Evolutionary conservation across 2,888 invertebrate species (phyloP), one percentile per base, ranked within the genome.

Genomic region (Trachelus iudaicus): DNA sequence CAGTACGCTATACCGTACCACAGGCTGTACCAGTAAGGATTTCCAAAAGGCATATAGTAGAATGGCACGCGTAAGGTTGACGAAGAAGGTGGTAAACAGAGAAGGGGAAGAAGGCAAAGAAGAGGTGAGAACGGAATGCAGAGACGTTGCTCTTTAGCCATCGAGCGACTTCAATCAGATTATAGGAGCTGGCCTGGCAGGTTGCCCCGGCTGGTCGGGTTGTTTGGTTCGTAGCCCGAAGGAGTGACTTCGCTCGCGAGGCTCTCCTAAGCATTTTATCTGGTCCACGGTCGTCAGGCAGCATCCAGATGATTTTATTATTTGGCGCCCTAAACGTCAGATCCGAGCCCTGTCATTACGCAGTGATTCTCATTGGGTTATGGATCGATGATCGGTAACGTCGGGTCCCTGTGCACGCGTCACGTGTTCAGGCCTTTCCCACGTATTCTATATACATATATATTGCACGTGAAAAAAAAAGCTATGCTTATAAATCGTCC

Each of bases 151-250:
- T 89, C 87, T 88, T 89, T 89, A 89, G 85, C 84, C 83, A 84
- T 83, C 82, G 80, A 84, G 83, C 79, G 81, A 82, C 85, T 88
- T 89, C 85, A 84, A 89, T 89, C 88, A 86, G 88, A 89, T 89
- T 88, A 83, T 85, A 79, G 81, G 79, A 82, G 82, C 78, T 83
- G 84, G 76, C 78, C 80, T 79, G 80, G 76, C 79, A 78, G 82
- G 81, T 79, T 78, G 82, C 56, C 56, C 56, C 2, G 56, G 56
- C 56, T 23, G 23, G 56, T 56, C 56, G 56, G 56, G 56, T 56
- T 56, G 75, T 71, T 34, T 34, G 71, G 71, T 31, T 71, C 33
- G 71, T 71, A 9, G 40, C 40, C 56, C 15, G 30, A n/a, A 40
- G 75, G 33, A 30, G 75, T 30, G 75, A 75, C 75, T 75, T 23